Percentiles rank a stretch among this genome's conserved stretches.
These are phyloP conservation scores for Catagonus wagneri DNA, from an alignment of 2,113 vertebrate species.

Conservation along the genomic window DNA sequence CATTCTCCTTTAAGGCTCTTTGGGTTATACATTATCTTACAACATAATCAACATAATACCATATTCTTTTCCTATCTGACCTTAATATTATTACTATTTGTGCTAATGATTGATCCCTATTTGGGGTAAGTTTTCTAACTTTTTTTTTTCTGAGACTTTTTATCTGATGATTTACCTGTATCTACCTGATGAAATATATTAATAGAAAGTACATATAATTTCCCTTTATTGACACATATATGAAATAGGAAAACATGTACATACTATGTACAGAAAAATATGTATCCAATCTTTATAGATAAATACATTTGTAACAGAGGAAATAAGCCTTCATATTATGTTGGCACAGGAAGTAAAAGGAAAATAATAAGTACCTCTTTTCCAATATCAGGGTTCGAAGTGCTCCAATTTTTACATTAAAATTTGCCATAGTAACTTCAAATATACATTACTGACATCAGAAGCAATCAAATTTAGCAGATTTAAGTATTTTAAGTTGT, in stretches of 20 bases:
- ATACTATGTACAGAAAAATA: neutral
- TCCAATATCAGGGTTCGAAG: neutral
- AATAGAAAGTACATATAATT: neutral
- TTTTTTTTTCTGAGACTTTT: neutral
- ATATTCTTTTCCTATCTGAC: neutral
- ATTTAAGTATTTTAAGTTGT: neutral
- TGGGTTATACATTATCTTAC: neutral
- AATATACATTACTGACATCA: neutral
- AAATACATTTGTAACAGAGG: neutral
- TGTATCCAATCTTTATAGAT: neutral
- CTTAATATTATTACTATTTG: neutral
- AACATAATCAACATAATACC: neutral
- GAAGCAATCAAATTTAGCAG: neutral
- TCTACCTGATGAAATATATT: neutral
- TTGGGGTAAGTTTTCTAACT: neutral
- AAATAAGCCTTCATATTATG: neutral
- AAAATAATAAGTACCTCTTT: neutral
- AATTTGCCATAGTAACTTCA: neutral
- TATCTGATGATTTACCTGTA: neutral
- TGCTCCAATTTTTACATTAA: neutral
- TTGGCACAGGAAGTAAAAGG: neutral
- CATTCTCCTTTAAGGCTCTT: neutral
- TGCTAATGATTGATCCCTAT: neutral
- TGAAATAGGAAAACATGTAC: neutral
- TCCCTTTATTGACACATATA: neutral